These are phyloP conservation scores for Pseudochaenichthys georgianus DNA, from an alignment of 2,797 vertebrate species.

Conservation along the genomic window DNA sequence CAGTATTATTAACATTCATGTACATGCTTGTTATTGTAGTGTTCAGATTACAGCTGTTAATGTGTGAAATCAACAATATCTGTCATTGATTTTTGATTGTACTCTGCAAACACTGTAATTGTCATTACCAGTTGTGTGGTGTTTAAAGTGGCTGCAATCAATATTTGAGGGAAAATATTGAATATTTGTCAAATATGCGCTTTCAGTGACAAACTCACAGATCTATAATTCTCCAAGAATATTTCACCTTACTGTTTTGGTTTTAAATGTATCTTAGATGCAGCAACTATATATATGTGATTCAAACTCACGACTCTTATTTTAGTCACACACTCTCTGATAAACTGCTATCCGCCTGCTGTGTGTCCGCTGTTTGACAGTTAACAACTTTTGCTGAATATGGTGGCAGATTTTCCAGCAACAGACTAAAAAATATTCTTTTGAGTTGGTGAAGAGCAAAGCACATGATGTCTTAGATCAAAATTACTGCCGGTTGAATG, in stretches of 20 bases:
- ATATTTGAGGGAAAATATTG: not conserved
- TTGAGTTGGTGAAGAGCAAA: not conserved
- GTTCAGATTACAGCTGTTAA: constrained; percentile 3
- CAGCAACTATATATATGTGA: not conserved
- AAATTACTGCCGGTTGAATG: too few species aligned
- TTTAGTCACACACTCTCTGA: not conserved
- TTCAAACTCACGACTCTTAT: not conserved
- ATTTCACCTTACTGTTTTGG: not conserved
- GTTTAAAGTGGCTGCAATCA: not conserved
- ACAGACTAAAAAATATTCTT: not conserved
- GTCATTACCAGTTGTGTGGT: not conserved
- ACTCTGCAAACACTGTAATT: constrained; percentile 1
- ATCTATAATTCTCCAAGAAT: not conserved
- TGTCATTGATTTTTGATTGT: not conserved
- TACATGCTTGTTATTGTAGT: constrained; percentile 5
- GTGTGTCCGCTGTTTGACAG: not conserved
- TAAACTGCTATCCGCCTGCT: not conserved
- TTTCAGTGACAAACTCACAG: not conserved
- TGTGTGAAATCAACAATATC: not conserved
- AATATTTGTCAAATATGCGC: not conserved
- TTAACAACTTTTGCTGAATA: not conserved
- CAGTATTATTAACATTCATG: constrained; percentile 5
- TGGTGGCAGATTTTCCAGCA: too few species aligned
- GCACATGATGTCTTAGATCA: too few species aligned
- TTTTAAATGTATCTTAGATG: not conserved